Base-by-base conservation (phyloP, 2,113 vertebrate genomes). In the Anhinga rufa region DNA sequence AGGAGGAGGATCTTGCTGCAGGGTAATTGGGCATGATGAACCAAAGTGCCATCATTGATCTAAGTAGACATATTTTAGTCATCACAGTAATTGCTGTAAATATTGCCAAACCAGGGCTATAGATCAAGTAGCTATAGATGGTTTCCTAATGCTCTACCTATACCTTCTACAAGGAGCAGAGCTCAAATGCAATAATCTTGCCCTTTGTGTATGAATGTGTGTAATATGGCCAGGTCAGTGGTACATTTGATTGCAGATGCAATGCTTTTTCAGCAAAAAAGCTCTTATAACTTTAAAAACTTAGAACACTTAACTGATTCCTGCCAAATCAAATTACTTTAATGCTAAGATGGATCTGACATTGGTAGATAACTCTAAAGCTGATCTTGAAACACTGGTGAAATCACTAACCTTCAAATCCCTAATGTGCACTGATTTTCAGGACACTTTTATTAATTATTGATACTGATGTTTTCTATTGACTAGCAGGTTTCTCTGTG, bases 371-470 rank as follows among this genome's bases (percentile, higher is more conserved):
- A 51, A 49, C 25, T 74, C 51, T 66, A 75, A 94, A 82, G 40
- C 24, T 86, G n/a, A 38, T 79, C 61, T 82, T 40, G 71, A 91
- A 96, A 88, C 52, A 55, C 7, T 44, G 21, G 31, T 55, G 52
- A 93, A 83, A 93, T 81, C 34, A 44, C 22, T 71, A 86, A 80
- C 14, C 86, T 91, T 91, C 40, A 83, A 94, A 92, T 60, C 46
- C 40, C 19, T 64, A 4, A 12, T 61, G 57, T 26, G 36, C 16
- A 79, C 64, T 87, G 83, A 94, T 95, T 93, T 94, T 92, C 49
- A 93, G 52, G 82, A 79, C 36, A n/a, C 7, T 84, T 94, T 83
- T 93, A 84, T 90, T 92, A 89, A 94, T 87, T 69, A 68, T 68
- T 82, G 46, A 82, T 64, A 44, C 10, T 61, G 61, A 65, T 54